A percentile compares a stretch with the other conserved stretches of the same genome.
These are phyloP conservation scores for Anastrepha ludens DNA, from an alignment of 1,140 invertebrate species.

Conservation along the genomic window DNA sequence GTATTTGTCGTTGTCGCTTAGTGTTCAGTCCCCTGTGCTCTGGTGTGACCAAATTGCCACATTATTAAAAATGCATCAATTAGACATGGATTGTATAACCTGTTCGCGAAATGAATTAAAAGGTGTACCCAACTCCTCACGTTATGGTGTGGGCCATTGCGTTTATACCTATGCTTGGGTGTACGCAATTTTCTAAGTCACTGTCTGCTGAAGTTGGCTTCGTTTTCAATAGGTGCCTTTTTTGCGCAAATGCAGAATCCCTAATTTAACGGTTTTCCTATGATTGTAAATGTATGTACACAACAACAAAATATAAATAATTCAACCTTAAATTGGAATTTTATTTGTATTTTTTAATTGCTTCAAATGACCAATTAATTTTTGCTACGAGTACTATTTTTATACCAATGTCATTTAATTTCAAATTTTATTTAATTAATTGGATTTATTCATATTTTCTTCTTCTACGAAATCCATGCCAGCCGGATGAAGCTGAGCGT, in stretches of 20 bases:
- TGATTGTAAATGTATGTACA: neutral
- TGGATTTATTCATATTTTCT: too few relatives aligned
- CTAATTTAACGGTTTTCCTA: neutral
- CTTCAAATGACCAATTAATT: neutral
- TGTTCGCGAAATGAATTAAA: slow-evolving; percentile 25
- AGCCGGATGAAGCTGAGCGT: too few relatives aligned
- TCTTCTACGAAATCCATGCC: too few relatives aligned
- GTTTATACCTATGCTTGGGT: neutral
- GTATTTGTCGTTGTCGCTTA: neutral
- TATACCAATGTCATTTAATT: too few relatives aligned
- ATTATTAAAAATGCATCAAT: slow-evolving; percentile 52
- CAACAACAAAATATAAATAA: too few relatives aligned
- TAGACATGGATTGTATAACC: slow-evolving; percentile 40
- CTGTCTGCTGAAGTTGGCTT: neutral
- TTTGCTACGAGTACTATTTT: too few relatives aligned
- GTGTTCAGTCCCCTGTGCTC: neutral
- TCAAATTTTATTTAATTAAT: too few relatives aligned
- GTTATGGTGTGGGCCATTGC: neutral
- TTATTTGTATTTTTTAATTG: neutral
- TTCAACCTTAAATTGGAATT: neutral
- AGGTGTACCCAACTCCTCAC: neutral
- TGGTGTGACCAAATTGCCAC: slow-evolving; percentile 51
- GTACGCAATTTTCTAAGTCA: neutral
- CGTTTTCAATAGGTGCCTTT: neutral
- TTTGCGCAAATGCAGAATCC: neutral